These are phyloP conservation scores for Epistrophe eligans DNA, from an alignment of 2,888 invertebrate genomes.

Conservation along the genomic window DNA sequence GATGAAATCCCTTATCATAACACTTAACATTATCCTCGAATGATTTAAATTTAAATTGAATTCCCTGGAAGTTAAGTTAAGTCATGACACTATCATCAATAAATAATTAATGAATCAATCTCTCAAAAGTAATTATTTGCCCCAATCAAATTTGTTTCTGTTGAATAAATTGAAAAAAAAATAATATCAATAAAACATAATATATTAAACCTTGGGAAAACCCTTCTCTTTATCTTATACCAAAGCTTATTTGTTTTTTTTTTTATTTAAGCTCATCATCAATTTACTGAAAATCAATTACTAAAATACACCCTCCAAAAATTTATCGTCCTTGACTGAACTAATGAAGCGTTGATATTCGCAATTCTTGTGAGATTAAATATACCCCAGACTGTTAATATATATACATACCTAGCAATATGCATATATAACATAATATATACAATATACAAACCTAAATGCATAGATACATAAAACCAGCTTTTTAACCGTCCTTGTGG, in stretches of 20 bases:
- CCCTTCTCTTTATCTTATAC: neutral
- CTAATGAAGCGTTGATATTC: slow-evolving; percentile 23
- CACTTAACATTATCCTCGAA: too few relatives aligned
- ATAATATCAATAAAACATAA: too few relatives aligned
- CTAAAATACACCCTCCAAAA: neutral
- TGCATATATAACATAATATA: neutral
- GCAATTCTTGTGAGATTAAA: slow-evolving; percentile 8
- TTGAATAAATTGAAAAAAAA: neutral
- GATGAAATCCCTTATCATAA: too few relatives aligned
- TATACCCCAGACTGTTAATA: neutral
- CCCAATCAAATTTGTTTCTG: neutral
- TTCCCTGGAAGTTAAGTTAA: too few relatives aligned
- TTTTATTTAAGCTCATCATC: neutral
- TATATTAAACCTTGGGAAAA: neutral
- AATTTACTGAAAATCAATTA: slow-evolving; percentile 34
- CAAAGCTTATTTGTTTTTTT: neutral
- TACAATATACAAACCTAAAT: neutral
- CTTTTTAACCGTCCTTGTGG: slow-evolving; percentile 1
- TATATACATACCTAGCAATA: neutral
- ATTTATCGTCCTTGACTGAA: slow-evolving; percentile 22
- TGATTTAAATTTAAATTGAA: too few relatives aligned
- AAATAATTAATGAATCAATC: neutral
- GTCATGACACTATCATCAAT: neutral
- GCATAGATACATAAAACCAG: neutral
- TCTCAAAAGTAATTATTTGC: neutral